Conservation (phyloP, 2,113 vertebrate species). For the Carlito syrichta region DNA sequence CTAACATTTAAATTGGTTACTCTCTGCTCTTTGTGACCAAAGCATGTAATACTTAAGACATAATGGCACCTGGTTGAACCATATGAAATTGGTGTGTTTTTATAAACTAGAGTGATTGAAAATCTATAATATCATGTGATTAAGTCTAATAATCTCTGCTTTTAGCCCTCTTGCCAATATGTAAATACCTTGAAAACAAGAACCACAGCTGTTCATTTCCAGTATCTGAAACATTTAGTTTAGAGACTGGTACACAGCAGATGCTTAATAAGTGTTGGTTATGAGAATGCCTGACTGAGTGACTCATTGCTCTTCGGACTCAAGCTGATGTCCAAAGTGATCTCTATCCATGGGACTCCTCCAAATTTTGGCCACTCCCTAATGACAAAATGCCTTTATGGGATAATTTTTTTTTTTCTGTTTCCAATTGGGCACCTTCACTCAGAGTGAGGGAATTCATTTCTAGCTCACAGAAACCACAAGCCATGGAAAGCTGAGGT, state of each 20-base stretch:
- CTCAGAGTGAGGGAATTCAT: slow-evolving; percentile 80
- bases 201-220: not conserved
- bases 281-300: slow-evolving; percentile 1
- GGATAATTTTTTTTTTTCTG: slow-evolving; percentile 19
- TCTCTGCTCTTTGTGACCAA: not conserved
- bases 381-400: slow-evolving; percentile 62
- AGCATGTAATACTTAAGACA: not conserved
- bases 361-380: slow-evolving; percentile 42
- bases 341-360: slow-evolving; percentile 29
- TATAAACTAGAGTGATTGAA: not conserved
- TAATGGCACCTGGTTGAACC: not conserved
- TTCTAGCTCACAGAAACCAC: slow-evolving; percentile 82
- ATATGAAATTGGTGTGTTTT: not conserved
- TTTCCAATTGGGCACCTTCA: slow-evolving; percentile 68
- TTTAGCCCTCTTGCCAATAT: not conserved
- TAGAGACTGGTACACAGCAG: not conserved
- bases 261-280: slow-evolving; percentile 38
- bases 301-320: not conserved
- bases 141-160: not conserved
- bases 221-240: not conserved
- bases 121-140: not conserved
- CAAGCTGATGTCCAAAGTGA: slow-evolving; percentile 40
- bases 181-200: slow-evolving; percentile 45
- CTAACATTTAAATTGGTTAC: not conserved
- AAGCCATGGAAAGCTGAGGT: slow-evolving; percentile 78